phyloP scores from a whole-genome alignment of 2,888 invertebrate species.

The Embidobia sp. region DNA sequence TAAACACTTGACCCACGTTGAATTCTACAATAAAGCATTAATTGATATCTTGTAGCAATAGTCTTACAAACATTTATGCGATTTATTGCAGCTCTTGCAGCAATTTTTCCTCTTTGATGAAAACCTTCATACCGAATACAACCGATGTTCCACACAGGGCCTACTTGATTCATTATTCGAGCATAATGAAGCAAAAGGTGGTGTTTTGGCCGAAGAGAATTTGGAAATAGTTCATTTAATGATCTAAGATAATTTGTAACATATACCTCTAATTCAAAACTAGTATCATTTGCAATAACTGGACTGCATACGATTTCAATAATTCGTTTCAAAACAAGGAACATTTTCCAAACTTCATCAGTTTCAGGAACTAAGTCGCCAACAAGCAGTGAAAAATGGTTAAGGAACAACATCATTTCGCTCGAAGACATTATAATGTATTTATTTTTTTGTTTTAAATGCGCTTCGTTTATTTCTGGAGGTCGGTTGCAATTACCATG shows the following conservation, averaged over 20 bases:
- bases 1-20: not conserved
- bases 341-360: slow-evolving; percentile 58
- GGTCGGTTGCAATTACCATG: no score
- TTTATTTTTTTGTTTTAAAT: no score
- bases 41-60: slow-evolving; percentile 47
- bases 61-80: slow-evolving; percentile 31
- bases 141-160: slow-evolving; percentile 43
- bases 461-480: no score
- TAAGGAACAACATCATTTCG: no score
- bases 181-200: slow-evolving; percentile 53
- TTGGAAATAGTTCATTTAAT: slow-evolving; percentile 28
- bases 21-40: slow-evolving; percentile 17
- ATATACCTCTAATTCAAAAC: slow-evolving; percentile 14
- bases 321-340: slow-evolving; percentile 54
- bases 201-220: slow-evolving; percentile 7
- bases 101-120: slow-evolving; percentile 48
- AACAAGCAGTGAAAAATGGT: no score
- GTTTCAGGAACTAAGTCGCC: no score
- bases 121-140: slow-evolving; percentile 36
- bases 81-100: slow-evolving; percentile 38
- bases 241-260: slow-evolving; percentile 53
- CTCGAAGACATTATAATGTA: no score
- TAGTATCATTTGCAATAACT: slow-evolving; percentile 24
- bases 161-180: slow-evolving; percentile 43
- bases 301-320: slow-evolving; percentile 45